Evolutionary conservation across 2,113 vertebrate species (phyloP).

Genomic region (Himantopus leucocephalus): DNA sequence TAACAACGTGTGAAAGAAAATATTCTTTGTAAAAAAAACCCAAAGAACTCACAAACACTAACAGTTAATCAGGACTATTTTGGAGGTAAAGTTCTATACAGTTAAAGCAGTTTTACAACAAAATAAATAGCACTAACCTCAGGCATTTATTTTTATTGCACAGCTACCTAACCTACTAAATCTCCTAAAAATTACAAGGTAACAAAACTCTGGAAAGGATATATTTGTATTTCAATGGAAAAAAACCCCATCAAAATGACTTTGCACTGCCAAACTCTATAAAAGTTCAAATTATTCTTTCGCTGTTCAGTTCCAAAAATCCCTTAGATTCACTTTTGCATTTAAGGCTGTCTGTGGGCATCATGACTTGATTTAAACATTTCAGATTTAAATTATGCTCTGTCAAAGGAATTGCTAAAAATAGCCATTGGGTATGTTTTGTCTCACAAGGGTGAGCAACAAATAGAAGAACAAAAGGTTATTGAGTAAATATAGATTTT

Average conservation of each 20-base stretch:
- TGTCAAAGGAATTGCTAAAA: slow-evolving; percentile 10
- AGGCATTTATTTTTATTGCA: slow-evolving; percentile 8
- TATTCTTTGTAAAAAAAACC: background rate
- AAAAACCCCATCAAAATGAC: background rate
- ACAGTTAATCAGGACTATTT: background rate
- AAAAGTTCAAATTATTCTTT: background rate
- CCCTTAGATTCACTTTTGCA: background rate
- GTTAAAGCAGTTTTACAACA: background rate
- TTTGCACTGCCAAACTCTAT: background rate
- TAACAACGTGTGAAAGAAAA: background rate
- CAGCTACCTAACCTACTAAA: background rate
- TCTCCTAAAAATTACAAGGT: background rate
- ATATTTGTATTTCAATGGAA: background rate
- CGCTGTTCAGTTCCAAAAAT: background rate
- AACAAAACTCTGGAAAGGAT: background rate
- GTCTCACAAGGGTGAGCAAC: background rate
- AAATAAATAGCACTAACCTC: background rate
- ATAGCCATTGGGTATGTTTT: background rate
- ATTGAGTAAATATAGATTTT: slow-evolving; percentile 58
- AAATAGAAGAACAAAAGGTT: slow-evolving; percentile 36
- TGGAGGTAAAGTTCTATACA: background rate
- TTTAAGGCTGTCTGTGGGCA: background rate
- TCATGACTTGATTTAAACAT: background rate
- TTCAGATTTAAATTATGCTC: background rate
- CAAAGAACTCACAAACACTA: background rate